Percentiles rank a stretch among this genome's conserved stretches.
Evolutionary conservation across 1,140 invertebrate genomes (phyloP).

Genomic region (Trichonephila inaurata): DNA sequence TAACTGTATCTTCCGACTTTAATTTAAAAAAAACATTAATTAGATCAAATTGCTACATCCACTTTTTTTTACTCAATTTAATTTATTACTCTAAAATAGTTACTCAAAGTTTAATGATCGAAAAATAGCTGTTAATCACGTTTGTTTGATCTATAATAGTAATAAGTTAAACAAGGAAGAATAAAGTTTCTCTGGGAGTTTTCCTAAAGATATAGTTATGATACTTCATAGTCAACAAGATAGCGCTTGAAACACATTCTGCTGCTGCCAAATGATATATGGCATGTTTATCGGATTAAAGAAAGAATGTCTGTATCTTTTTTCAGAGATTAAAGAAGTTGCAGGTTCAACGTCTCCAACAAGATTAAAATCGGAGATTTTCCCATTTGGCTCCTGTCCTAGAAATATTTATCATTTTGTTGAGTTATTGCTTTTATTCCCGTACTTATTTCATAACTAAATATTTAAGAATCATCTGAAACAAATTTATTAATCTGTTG

Average conservation of each 20-base stretch:
- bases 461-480: too few relatives aligned
- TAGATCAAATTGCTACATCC: too few relatives aligned
- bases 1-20: too few relatives aligned
- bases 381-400: not conserved
- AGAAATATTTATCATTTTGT: not conserved
- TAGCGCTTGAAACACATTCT: not conserved
- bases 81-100: not conserved
- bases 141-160: not conserved
- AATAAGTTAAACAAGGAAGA: not conserved
- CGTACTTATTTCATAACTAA: too few relatives aligned
- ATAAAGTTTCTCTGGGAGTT: not conserved
- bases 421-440: not conserved
- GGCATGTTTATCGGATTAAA: conserved; percentile 44
- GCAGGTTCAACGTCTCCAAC: conserved; percentile 13
- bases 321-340: conserved; percentile 43
- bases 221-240: not conserved
- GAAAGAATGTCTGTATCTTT: conserved; percentile 52
- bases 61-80: too few relatives aligned
- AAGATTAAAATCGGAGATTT: not conserved
- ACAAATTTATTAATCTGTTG: too few relatives aligned
- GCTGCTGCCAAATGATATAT: not conserved
- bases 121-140: not conserved
- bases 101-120: not conserved
- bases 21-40: too few relatives aligned
- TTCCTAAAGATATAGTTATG: too few relatives aligned